These are phyloP conservation scores for Macroramphosus scolopax DNA, from an alignment of 2,797 vertebrate species.

Conservation along the genomic window DNA sequence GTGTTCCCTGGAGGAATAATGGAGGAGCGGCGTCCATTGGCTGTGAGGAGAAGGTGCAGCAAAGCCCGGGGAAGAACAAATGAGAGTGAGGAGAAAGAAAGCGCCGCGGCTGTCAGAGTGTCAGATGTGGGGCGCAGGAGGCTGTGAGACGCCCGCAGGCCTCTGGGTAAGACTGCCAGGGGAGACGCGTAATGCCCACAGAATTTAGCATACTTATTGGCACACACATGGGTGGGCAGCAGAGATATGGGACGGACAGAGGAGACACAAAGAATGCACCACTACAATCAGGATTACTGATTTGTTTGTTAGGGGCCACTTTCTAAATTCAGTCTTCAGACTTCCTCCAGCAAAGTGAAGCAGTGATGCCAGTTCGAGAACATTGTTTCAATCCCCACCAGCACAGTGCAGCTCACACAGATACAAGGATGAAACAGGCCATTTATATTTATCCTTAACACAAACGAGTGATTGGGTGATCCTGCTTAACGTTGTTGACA, in stretches of 20 bases:
- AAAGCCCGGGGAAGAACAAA: slow-evolving; percentile 17
- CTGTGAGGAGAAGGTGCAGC: slow-evolving; percentile 24
- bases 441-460: too few species aligned
- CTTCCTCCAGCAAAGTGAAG: too few species aligned
- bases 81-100: slow-evolving; percentile 23
- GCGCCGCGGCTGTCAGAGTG: slow-evolving; percentile 35
- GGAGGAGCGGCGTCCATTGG: slow-evolving; percentile 1
- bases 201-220: slow-evolving; percentile 72
- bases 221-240: too few species aligned
- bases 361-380: too few species aligned
- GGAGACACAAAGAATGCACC: neutral
- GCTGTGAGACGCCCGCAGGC: slow-evolving; percentile 62
- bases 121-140: slow-evolving; percentile 58
- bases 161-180: slow-evolving; percentile 72
- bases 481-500: too few species aligned
- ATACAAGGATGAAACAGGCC: too few species aligned
- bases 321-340: too few species aligned
- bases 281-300: neutral
- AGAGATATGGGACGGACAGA: slow-evolving; percentile 4
- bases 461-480: too few species aligned
- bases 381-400: too few species aligned
- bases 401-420: too few species aligned
- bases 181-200: too few species aligned
- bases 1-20: slow-evolving; percentile 15
- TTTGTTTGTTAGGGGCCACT: too few species aligned